Base-by-base conservation (phyloP, 2,888 invertebrate genomes). In the Lochmaea crataegi region DNA sequence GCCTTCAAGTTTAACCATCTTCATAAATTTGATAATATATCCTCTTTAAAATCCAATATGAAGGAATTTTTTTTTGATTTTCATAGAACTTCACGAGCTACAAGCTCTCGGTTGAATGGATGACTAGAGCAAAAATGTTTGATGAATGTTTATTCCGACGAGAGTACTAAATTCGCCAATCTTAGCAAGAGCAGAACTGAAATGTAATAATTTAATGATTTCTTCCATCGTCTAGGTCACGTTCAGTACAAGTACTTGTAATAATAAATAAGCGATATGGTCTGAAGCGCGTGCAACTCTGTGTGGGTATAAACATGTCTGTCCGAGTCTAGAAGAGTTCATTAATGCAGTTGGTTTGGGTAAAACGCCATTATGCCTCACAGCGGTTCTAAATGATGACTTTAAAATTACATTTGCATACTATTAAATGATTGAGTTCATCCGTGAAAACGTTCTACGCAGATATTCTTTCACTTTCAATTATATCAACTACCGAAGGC, bases 251-350 rank as follows among this genome's bases (percentile, higher is more conserved):
- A 84, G 83, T 82, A 85, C 84, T 84, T 83, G 85, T 83, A 85
- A 83, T 83, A 84, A 86, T 86, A 86, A 86, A 86, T 86, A 85
- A 85, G 83, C 85, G 86, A 86, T 86, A 86, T 86, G 85, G 85
- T 85, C 84, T 83, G 84, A 80, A 86, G 84, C 85, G 85, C 85
- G 86, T 86, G 86, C 85, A 85, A 83, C 82, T 84, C 83, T 82
- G 84, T 85, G 85, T 85, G 85, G 85, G 84, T 83, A 86, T 86
- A 86, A 86, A 86, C 84, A 86, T 86, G 85, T 84, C 85, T 83
- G 85, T 85, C 83, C 81, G 85, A 83, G 81, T 85, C 83, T 85
- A 84, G 85, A 86, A 83, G 84, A 86, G 86, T 86, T 86, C 85
- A 86, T 86, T 86, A 86, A 86, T 85, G 85, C 85, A 85, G 84